Evolutionary conservation across 2,888 invertebrate species (phyloP).

Genomic region (Trilocha varians): DNA sequence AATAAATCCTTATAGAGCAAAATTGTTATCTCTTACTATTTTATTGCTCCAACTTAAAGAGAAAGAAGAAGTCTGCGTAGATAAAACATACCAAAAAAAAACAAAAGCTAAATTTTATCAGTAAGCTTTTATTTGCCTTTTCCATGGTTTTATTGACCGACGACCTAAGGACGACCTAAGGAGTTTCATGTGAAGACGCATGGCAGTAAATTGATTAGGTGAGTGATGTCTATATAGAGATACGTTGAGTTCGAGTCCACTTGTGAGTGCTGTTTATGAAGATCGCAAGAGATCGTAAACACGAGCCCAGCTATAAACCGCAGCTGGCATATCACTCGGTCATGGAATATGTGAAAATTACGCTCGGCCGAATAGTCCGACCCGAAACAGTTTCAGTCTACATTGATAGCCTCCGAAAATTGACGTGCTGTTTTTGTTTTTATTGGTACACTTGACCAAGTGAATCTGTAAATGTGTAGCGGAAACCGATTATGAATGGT

Average conservation of each 20-base stretch:
- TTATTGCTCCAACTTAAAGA: too few species aligned
- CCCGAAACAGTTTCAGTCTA: neutral
- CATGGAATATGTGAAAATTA: constrained; percentile 7
- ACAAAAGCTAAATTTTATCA: too few species aligned
- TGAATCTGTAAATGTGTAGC: too few species aligned
- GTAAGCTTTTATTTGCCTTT: too few species aligned
- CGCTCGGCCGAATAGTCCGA: constrained; percentile 1
- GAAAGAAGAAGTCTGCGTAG: too few species aligned
- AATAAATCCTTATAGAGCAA: too few species aligned
- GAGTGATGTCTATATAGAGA: constrained; percentile 3
- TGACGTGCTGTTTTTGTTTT: constrained; percentile 1
- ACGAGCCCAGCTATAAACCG: constrained; percentile 29
- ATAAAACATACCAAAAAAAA: too few species aligned
- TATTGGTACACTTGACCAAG: too few species aligned
- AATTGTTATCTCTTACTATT: too few species aligned
- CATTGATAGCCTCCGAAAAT: constrained; percentile 1
- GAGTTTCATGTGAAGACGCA: neutral
- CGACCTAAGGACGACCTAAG: too few species aligned
- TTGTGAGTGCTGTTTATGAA: constrained; percentile 31
- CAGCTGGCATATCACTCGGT: constrained; percentile 24
- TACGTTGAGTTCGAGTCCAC: neutral
- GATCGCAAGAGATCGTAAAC: constrained; percentile 33
- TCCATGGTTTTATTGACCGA: too few species aligned
- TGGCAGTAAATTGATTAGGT: neutral
- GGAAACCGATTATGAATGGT: too few species aligned